These are phyloP conservation scores for Eustalomyia histrio DNA, from an alignment of 2,888 invertebrate species.

Conservation along the genomic window DNA sequence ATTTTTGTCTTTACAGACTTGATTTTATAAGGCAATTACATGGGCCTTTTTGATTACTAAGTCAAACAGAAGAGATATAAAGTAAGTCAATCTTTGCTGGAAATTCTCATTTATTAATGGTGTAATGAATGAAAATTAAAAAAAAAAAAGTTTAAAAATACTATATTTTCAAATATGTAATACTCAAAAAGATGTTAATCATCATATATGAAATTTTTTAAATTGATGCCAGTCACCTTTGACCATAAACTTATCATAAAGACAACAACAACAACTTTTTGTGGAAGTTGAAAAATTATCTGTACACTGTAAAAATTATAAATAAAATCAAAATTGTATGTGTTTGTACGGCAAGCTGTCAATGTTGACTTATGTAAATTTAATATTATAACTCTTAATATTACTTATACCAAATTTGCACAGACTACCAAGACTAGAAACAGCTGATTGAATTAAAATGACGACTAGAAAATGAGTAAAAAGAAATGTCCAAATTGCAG, in stretches of 20 bases:
- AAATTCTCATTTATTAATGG: background rate
- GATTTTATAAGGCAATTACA: too few species aligned
- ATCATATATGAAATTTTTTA: conserved; percentile 44
- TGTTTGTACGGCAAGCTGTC: too few species aligned
- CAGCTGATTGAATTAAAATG: too few species aligned
- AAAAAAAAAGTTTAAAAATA: background rate
- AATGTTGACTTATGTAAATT: too few species aligned
- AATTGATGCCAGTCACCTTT: conserved; percentile 56
- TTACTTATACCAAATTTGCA: too few species aligned
- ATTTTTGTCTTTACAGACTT: conserved; percentile 35
- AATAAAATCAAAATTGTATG: too few species aligned
- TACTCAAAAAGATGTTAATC: conserved; percentile 9
- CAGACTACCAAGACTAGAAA: too few species aligned
- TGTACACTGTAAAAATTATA: background rate
- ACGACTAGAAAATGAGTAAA: too few species aligned
- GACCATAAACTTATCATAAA: conserved; percentile 41
- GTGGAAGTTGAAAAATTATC: background rate
- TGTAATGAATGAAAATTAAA: too few species aligned
- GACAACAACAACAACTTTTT: background rate
- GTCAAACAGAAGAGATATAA: conserved; percentile 18
- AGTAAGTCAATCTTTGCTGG: conserved; percentile 16
- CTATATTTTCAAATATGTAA: background rate
- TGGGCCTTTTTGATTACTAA: too few species aligned
- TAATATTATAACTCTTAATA: too few species aligned
- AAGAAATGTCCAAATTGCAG: too few species aligned